A percentile compares a stretch with the other conserved stretches of the same genome.
phyloP scores from a whole-genome alignment of 2,888 invertebrate genomes.

The Cetonia aurata region DNA sequence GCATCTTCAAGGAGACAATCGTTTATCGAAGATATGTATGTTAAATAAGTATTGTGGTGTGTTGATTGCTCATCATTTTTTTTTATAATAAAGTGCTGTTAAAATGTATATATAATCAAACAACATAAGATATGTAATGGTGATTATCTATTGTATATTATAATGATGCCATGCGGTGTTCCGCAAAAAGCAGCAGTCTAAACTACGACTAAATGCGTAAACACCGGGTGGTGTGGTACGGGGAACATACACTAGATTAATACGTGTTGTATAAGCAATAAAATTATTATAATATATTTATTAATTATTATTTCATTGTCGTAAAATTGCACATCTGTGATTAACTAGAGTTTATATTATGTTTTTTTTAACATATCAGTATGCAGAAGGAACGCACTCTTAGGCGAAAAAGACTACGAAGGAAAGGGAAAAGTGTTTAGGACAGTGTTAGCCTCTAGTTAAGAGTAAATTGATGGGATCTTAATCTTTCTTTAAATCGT shows the following conservation, averaged over 20 bases:
- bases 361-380: constrained; percentile 1
- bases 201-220: constrained; percentile 51
- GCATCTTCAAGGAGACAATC: constrained; percentile 1
- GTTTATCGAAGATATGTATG: not conserved
- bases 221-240: constrained; percentile 42
- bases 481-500: no score
- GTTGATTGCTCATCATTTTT: constrained; percentile 53
- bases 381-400: constrained; percentile 9
- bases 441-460: no score
- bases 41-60: constrained; percentile 46
- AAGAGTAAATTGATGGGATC: no score
- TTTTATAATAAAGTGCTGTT: constrained; percentile 47
- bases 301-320: no score
- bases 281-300: no score
- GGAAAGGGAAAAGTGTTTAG: not conserved
- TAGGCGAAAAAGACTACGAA: constrained; percentile 10
- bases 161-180: constrained; percentile 63
- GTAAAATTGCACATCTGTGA: no score
- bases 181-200: constrained; percentile 61
- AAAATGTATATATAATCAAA: constrained; percentile 6
- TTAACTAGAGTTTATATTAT: not conserved
- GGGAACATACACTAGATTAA: constrained; percentile 2
- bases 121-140: constrained; percentile 37
- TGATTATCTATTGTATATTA: constrained; percentile 14
- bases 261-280: no score